These are phyloP conservation scores for Ephydatia muelleri DNA, from an alignment of 37 sponge, comb jelly and placozoan genomes.

Conservation along the genomic window DNA sequence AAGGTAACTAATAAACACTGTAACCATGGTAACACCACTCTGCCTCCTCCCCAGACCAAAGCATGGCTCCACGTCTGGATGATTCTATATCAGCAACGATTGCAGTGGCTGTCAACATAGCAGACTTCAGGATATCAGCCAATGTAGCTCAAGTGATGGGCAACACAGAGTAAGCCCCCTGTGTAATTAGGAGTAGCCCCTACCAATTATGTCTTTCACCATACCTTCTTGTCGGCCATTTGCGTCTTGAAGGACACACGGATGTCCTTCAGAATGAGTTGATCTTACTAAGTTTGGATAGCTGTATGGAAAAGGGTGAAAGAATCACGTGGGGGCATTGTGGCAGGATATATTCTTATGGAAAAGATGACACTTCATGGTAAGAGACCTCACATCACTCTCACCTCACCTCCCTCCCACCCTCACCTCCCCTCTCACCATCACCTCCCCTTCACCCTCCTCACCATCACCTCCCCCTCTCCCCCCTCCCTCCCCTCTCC, in stretches of 20 bases:
- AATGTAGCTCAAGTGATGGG: constrained; percentile 89
- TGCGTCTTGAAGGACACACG: constrained; percentile 47
- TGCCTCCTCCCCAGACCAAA: too few relatives aligned
- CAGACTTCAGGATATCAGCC: constrained; percentile 62
- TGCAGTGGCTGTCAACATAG: constrained; percentile 55
- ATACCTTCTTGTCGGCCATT: constrained; percentile 56
- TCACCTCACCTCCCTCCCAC: background rate
- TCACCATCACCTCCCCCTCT: constrained; percentile 3
- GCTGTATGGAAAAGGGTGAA: constrained; percentile 39
- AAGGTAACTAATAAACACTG: too few relatives aligned
- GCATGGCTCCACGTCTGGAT: background rate
- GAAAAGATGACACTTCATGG: constrained; percentile 45
- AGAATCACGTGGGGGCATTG: constrained; percentile 76
- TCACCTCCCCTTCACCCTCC: too few relatives aligned
- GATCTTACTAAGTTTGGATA: constrained; percentile 48
- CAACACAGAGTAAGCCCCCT: constrained; percentile 71
- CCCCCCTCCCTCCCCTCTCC: background rate
- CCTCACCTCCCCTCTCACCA: too few relatives aligned
- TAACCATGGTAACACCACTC: too few relatives aligned
- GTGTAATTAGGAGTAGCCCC: too few relatives aligned
- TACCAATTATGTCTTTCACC: too few relatives aligned
- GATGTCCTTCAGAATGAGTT: constrained; percentile 75
- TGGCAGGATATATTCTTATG: constrained; percentile 69
- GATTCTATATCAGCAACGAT: constrained; percentile 58
- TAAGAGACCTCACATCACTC: constrained; percentile 20